A percentile compares a stretch with the other conserved stretches of the same genome.
These are phyloP conservation scores for Drosophila limbata DNA, from an alignment of 2,888 invertebrate species.

Conservation along the genomic window DNA sequence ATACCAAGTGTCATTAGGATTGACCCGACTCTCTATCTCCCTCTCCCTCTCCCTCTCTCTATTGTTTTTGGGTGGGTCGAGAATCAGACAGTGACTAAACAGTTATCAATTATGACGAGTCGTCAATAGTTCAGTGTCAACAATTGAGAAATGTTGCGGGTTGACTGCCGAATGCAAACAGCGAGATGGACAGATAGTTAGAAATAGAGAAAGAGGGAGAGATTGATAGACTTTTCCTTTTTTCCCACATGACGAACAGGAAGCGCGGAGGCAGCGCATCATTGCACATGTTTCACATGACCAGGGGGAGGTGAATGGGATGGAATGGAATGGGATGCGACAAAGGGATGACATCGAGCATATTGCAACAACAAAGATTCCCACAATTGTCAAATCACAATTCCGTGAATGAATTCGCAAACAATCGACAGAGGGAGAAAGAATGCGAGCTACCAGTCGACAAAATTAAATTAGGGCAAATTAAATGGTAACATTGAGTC, in stretches of 20 bases:
- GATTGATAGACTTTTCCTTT: conserved; percentile 35
- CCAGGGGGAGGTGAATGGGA: conserved; percentile 13
- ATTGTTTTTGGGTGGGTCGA: conserved; percentile 13
- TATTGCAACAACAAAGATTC: conserved; percentile 70
- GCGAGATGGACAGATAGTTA: conserved; percentile 8
- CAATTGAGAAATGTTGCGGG: conserved; percentile 47
- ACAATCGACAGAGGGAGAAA: conserved; percentile 5
- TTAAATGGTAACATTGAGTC: conserved; percentile 63
- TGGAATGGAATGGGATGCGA: conserved; percentile 8
- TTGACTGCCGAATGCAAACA: conserved; percentile 53
- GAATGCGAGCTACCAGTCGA: conserved; percentile 58
- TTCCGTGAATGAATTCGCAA: neutral
- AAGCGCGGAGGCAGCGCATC: conserved; percentile 52
- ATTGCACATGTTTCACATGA: conserved; percentile 65
- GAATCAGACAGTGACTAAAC: conserved; percentile 78
- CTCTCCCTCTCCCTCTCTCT: neutral
- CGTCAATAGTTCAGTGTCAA: conserved; percentile 58
- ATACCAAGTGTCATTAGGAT: conserved; percentile 45
- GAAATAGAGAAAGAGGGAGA: conserved; percentile 9
- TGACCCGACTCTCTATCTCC: conserved; percentile 22
- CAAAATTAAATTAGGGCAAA: conserved; percentile 77
- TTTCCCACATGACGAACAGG: conserved; percentile 58
- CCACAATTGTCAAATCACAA: conserved; percentile 80
- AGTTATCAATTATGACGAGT: conserved; percentile 76
- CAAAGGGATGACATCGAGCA: conserved; percentile 62